A percentile compares a stretch with the other conserved stretches of the same genome.
Conservation (phyloP, 2,113 vertebrate genomes). For the Xiphophorus couchianus region DNA sequence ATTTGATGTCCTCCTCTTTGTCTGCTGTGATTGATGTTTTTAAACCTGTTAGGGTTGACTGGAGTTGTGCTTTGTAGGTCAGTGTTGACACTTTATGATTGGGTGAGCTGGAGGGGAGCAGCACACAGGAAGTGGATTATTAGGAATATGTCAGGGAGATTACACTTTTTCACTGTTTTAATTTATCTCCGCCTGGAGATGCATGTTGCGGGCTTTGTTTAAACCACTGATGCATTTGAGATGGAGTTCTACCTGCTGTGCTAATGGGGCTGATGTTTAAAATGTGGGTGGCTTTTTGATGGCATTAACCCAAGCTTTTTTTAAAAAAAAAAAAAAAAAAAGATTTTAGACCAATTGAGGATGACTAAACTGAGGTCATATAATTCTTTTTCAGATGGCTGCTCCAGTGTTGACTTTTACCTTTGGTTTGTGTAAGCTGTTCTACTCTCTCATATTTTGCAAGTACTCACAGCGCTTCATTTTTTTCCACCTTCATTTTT, state of each 20-base stretch:
- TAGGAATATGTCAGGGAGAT: constrained; percentile 81
- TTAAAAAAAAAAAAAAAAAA: too few species aligned
- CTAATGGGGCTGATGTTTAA: constrained; percentile 82
- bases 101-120: constrained; percentile 75
- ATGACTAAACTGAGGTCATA: constrained; percentile 79
- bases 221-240: constrained; percentile 79
- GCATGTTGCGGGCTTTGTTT: constrained; percentile 81
- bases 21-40: constrained; percentile 94
- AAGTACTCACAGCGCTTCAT: constrained; percentile 68
- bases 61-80: constrained; percentile 84
- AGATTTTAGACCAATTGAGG: constrained; percentile 73
- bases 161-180: constrained; percentile 72
- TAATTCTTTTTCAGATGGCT: constrained; percentile 80
- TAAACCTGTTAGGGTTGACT: constrained; percentile 87
- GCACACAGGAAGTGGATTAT: constrained; percentile 79
- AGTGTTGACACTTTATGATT: constrained; percentile 84
- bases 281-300: constrained; percentile 73
- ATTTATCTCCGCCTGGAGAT: constrained; percentile 73
- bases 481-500: constrained; percentile 16
- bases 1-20: constrained; percentile 90
- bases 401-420: constrained; percentile 46
- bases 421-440: constrained; percentile 77
- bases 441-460: constrained; percentile 65
- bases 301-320: constrained; percentile 84
- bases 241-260: constrained; percentile 84